Evolutionary conservation across 2,797 vertebrate species (phyloP).

Genomic region (Rhinoraja longicauda): DNA sequence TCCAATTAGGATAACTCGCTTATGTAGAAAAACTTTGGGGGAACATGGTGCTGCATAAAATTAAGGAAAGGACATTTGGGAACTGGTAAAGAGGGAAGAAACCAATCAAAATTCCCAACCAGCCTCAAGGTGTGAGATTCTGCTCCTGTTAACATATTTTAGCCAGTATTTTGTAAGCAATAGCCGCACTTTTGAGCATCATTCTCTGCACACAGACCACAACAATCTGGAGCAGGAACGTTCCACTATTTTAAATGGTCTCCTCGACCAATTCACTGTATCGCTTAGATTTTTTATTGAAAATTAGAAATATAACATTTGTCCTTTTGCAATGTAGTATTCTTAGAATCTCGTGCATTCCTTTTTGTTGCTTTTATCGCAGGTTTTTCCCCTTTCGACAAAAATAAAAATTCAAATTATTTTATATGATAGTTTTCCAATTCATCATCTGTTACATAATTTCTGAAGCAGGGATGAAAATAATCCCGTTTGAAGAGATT

Average conservation of each 20-base stretch:
- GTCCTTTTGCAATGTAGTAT: neutral
- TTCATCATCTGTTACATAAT: neutral
- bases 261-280: neutral
- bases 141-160: neutral
- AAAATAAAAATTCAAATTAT: neutral
- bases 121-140: neutral
- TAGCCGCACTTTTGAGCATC: neutral
- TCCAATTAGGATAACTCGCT: neutral
- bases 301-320: neutral
- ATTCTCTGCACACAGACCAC: neutral
- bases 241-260: neutral
- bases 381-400: neutral
- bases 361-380: conserved; percentile 47
- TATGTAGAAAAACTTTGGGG: neutral
- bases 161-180: neutral
- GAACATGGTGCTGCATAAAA: neutral
- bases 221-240: neutral
- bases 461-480: neutral
- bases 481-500: neutral
- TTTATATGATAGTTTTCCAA: neutral
- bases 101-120: neutral
- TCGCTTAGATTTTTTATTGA: neutral
- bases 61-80: neutral
- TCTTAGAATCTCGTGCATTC: neutral
- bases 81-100: neutral